Evolutionary conservation across 2,113 vertebrate species (phyloP), one percentile per base, ranked within the genome.

Genomic region (Pseudopodoces humilis): DNA sequence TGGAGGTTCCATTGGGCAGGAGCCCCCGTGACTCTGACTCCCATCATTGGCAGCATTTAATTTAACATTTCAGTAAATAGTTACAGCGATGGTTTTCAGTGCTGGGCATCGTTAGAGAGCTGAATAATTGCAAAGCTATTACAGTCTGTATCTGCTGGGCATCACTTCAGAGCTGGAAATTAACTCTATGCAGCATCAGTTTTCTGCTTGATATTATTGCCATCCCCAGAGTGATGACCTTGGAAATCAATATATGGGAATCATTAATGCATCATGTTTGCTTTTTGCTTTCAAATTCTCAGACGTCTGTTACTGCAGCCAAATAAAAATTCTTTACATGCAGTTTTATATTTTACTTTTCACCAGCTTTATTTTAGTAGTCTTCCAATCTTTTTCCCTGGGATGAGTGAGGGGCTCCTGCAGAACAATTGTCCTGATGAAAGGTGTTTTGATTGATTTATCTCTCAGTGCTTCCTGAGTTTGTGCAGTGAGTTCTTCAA

Each of bases 1-100:
- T 21, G 28, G 37, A 69, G 18, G 28, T 62, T 76, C n/a, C 49
- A 17, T 0, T 46, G 87, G 44, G 70, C 19, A 83, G 71, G n/a
- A 93, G 59, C 68, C 53, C 25, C 71, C 15, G 9, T 44, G 86
- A 43, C 50, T 63, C 55, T 25, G 46, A 9, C 65, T 86, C 33
- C 43, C 56, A 25, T 88, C 67, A 77, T 75, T 67, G 65, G 76
- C 76, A 74, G 80, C 59, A 67, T 83, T 90, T 86, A 92, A 93
- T 93, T 92, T 70, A 75, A 74, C 80, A 59, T 88, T 83, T 86
- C 94, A 92, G 68, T 67, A 85, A 96, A 70, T 75, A 74, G 72
- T 58, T 67, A 55, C 55, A 92, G 79, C 6, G 3, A 47, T 23
- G 64, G 33, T 46, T 74, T 39, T 60, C 83, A n/a, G 86, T 3